Base-by-base conservation (phyloP, 2,113 vertebrate genomes). In the Cervus canadensis region DNA sequence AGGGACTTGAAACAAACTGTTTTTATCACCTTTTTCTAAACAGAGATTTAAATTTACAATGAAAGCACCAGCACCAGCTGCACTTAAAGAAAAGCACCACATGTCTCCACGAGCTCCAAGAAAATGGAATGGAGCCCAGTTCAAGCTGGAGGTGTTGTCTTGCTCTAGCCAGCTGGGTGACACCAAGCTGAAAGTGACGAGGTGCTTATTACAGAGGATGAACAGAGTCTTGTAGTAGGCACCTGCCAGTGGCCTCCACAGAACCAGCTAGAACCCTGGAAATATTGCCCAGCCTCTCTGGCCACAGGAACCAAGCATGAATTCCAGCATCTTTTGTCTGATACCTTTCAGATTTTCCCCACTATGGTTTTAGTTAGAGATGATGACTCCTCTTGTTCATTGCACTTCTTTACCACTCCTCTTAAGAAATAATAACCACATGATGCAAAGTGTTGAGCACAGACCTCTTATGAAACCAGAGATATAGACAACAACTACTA, bases 151-250 rank as follows among this genome's bases (percentile, higher is more conserved):
- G 99, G 98, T 99, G 99, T 98, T 96, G 95, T 98, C 98, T 98
- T 98, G 98, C 98, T 98, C 97, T 98, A 98, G 98, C 98, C 98
- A 99, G 98, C 98, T 98, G 98, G 98, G 98, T 98, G 97, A 98
- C 98, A 98, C 99, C 98, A 98, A 98, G 98, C 98, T 99, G 98
- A 99, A 98, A 99, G 98, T 97, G 98, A 98, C 97, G 96, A 99
- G 99, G 99, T 99, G 99, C 98, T 99, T 99, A 99, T 99, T 99
- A 99, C 98, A 98, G 99, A 94, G 98, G 96, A 98, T 98, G 98
- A 99, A 98, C 98, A 98, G 95, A 99, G 98, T 97, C 97, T 99
- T 97, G 25, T 96, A 84, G 97, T 97, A 98, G 98, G 99, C 98
- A 99, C 96, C 98, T 98, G 89, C 84, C 98, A 98, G 98, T 97